Percentiles rank a stretch among this genome's conserved stretches.
phyloP scores from a whole-genome alignment of 2,113 vertebrate genomes.

The Cyphomyrus plagiostoma region DNA sequence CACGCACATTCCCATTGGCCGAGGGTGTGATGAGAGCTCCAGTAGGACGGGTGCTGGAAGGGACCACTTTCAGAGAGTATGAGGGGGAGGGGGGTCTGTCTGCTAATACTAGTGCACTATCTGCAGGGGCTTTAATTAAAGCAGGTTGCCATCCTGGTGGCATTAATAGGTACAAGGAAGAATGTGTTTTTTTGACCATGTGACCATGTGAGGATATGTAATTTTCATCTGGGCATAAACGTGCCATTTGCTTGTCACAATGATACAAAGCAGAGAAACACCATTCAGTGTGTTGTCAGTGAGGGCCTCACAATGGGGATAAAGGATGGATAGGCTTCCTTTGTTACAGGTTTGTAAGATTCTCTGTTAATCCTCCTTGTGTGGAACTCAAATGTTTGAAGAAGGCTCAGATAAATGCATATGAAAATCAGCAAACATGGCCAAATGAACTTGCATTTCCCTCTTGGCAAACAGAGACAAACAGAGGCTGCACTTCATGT shows the following conservation, averaged over 20 bases:
- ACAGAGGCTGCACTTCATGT: slow-evolving; percentile 17
- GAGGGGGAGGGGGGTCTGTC: not conserved
- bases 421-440: not conserved
- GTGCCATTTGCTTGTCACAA: not conserved
- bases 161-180: not conserved
- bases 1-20: not conserved
- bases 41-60: not conserved
- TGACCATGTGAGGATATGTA: not conserved
- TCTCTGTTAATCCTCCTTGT: not conserved
- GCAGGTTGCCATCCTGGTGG: not conserved
- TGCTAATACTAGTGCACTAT: not conserved
- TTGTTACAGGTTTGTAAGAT: not conserved
- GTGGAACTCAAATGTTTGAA: not conserved
- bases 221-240: not conserved
- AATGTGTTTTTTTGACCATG: not conserved
- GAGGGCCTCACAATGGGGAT: not conserved
- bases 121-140: not conserved
- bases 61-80: not conserved
- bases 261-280: not conserved
- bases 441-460: not conserved
- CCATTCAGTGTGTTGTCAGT: not conserved
- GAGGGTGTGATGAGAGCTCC: not conserved
- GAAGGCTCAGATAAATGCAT: not conserved
- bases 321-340: not conserved
- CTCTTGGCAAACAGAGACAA: slow-evolving; percentile 42